These are phyloP conservation scores for Aspidapion aeneum DNA, from an alignment of 2,888 invertebrate genomes.

Conservation along the genomic window DNA sequence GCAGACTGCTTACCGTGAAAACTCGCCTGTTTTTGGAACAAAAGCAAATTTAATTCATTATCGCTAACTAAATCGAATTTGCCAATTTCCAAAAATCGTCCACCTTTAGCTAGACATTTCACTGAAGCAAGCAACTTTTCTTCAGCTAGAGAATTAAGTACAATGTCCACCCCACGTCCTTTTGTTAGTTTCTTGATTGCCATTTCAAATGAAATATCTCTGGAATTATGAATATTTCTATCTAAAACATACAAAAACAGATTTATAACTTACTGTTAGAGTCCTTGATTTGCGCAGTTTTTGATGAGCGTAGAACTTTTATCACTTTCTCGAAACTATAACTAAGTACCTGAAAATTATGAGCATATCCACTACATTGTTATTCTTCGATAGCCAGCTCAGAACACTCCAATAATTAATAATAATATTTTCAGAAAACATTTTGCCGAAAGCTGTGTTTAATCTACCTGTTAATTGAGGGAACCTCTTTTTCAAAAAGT, in stretches of 20 bases:
- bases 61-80: conserved; percentile 77
- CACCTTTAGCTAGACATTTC: conserved; percentile 57
- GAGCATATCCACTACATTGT: too few species aligned
- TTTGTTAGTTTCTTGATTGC: conserved; percentile 76
- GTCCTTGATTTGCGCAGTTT: too few species aligned
- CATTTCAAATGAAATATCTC: conserved; percentile 82
- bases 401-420: too few species aligned
- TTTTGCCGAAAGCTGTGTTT: too few species aligned
- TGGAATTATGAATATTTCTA: conserved; percentile 55
- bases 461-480: conserved; percentile 44
- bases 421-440: too few species aligned
- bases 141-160: conserved; percentile 88
- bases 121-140: conserved; percentile 80
- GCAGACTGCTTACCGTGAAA: conserved; percentile 74
- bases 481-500: conserved; percentile 56
- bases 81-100: conserved; percentile 82
- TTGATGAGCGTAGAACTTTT: too few species aligned
- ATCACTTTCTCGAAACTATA: too few species aligned
- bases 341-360: too few species aligned
- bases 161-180: conserved; percentile 86
- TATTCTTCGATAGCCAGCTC: too few species aligned
- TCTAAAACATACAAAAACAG: conserved; percentile 22
- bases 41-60: conserved; percentile 59
- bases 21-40: conserved; percentile 67
- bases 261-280: too few species aligned